Evolutionary conservation across 2,113 vertebrate genomes (phyloP), one percentile per base, ranked within the genome.

Genomic region (Poeciliopsis retropinna): DNA sequence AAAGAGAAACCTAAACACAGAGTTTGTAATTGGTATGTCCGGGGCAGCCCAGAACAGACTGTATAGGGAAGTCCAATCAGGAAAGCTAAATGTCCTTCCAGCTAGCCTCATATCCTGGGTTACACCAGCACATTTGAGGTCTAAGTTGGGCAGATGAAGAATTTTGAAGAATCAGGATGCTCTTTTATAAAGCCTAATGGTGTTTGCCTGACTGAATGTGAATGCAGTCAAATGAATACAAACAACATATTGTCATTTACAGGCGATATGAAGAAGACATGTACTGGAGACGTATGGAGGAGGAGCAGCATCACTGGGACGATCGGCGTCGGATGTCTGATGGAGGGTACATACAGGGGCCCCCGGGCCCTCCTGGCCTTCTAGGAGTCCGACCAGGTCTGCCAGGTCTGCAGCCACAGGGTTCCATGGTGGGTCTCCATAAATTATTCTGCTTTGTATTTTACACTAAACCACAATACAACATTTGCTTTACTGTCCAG

Each of bases 261-360:
- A 99, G 98, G 70, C 95, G 96, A 7, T 99, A 99, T 7, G 98
- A 99, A 84, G 98, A 99, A 64, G 98, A 99, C 79, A 98, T 99
- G 97, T 99, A 99, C 89, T 99, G 98, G 98, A 95, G 98, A 74
- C 95, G 98, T 32, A 96, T 99, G 95, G 98, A 99, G 75, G 98
- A 99, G 84, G 97, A 99, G 31, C 97, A 98, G 14, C 97, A 98
- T 72, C 97, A 99, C 83, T 99, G 98, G 98, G 98, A 99, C 41
- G 98, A 99, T 2, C 94, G 98, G 0, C 96, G 97, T 8, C 94
- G 97, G 74, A 92, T 98, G 79, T 95, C 97, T 4, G 98, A 99
- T 29, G 97, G 96, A 62, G 95, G 95, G 13, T 99, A 98, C 89
- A 96, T 95, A 66, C 97, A 96, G 73, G 97, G 97, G 6, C 97